Base-by-base conservation (phyloP, 2,113 vertebrate species). In the Ursus arctos region DNA sequence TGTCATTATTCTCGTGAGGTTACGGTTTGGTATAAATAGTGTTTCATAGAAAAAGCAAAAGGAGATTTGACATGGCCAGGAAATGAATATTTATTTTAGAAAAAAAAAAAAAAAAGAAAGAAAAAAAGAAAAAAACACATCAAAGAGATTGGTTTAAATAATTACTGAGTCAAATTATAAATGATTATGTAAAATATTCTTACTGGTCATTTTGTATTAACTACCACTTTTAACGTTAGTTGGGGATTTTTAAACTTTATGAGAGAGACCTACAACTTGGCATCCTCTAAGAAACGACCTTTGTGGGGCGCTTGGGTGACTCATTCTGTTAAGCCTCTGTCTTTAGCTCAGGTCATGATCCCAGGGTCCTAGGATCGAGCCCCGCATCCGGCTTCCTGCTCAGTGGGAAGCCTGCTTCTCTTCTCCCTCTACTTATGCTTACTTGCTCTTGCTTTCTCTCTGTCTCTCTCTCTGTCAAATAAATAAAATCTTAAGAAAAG, bases 161-260 rank as follows among this genome's bases (percentile, higher is more conserved):
- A 77, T 71, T 83, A 83, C 33, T 92, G 91, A 82, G 55, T 80
- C n/a, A 92, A 84, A 67, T 86, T 74, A 85, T 92, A 80, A 84
- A 33, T 67, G 33, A 61, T 77, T 55, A 59, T 31, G 49, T 87
- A 88, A 87, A 92, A 72, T 83, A 76, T 49, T 14, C 8, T 90
- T 92, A 24, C 11, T 84, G 43, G 22, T 96, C 61, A 6, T 76
- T 89, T 86, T 53, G 19, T 86, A 77, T 69, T 71, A 88, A 74
- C 21, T 4, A 53, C 33, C 26, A 71, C 43, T 92, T 92, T 85
- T 51, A 59, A 69, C 36, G n/a, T 61, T 47, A 72, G 40, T 12
- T 16, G 89, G 47, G 21, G 22, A 57, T 55, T 43, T 93, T 93
- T 65, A 90, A 82, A 47, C 8, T 63, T 69, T n/a, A n/a, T 57